Evolutionary conservation across 2,888 invertebrate genomes (phyloP), one percentile per base, ranked within the genome.

Genomic region (Yponomeuta plumbellus): DNA sequence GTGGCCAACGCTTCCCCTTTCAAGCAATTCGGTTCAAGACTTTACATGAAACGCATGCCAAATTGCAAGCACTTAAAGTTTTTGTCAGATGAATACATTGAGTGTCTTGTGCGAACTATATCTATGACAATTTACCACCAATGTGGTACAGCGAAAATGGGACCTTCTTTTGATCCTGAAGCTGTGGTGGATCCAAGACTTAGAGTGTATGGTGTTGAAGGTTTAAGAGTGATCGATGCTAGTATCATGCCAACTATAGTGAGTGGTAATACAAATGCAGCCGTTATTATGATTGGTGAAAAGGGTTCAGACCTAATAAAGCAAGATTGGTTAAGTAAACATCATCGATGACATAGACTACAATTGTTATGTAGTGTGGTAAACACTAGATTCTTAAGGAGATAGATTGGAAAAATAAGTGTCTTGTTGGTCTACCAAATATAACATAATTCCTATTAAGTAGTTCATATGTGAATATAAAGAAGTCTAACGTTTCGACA

Each of bases 51-150:
- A 65, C 94, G 95, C 1, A 88, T 97, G 72, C 97, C 97, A 0
- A 96, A 95, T 67, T 97, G 97, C 76, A 94, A 93, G 71, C 93
- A 95, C 65, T 86, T 92, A 61, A 92, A 92, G 70, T 97, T 96
- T 75, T 94, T 93, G 73, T 94, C 95, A 1, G 97, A 97, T 75
- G 94, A 93, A 34, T 97, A 97, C 77, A 94, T 97, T 87, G 97
- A 96, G 82, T 97, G 97, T 80, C 95, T 96, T 80, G 95, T 96
- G 65, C 91, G 97, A 52, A 96, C 96, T 66, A 95, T 97, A 73
- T 95, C 97, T 4, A 96, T 97, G 96, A 97, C 97, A 3, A 96
- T 97, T 75, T 97, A 97, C 79, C 97, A 97, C 89, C 97, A 97
- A 0, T 94, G 95, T 61, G 97, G 97, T 10, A 97, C 97, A 0